Percentiles rank a stretch among this genome's conserved stretches.
These are phyloP conservation scores for Sesamia nonagrioides DNA, from an alignment of 1,140 invertebrate genomes.

Conservation along the genomic window DNA sequence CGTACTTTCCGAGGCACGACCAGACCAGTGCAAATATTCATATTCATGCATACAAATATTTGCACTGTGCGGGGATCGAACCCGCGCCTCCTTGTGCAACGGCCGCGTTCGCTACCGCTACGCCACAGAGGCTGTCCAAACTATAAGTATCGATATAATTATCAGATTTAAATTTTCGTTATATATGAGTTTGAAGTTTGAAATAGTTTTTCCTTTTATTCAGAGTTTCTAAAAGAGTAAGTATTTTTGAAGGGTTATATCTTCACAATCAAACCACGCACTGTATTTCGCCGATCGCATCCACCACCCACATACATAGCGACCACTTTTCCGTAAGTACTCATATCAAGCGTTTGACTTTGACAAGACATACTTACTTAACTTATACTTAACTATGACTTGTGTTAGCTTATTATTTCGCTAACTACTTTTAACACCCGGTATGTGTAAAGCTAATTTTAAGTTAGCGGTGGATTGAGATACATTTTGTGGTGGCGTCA, in stretches of 20 bases:
- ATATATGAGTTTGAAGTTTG: too few relatives aligned
- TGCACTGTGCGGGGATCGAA: too few relatives aligned
- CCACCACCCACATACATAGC: conserved; percentile 55
- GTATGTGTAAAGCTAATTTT: conserved; percentile 35
- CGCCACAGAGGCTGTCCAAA: too few relatives aligned
- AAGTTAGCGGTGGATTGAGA: conserved; percentile 14
- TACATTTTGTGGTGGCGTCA: background rate
- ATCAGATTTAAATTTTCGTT: too few relatives aligned
- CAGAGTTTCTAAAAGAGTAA: too few relatives aligned
- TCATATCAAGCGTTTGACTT: conserved; percentile 75
- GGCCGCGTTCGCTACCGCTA: too few relatives aligned
- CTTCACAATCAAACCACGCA: conserved; percentile 38
- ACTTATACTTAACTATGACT: conserved; percentile 56
- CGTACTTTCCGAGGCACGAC: too few relatives aligned
- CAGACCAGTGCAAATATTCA: too few relatives aligned
- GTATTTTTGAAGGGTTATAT: too few relatives aligned
- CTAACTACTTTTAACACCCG: conserved; percentile 49
- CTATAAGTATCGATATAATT: too few relatives aligned
- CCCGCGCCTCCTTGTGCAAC: too few relatives aligned
- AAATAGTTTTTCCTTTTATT: background rate
- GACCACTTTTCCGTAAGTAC: conserved; percentile 68
- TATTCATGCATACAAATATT: too few relatives aligned
- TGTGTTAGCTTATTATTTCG: conserved; percentile 46
- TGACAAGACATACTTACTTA: conserved; percentile 65
- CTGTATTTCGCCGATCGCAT: conserved; percentile 43